Percentiles rank a stretch among this genome's conserved stretches.
Conservation (phyloP, 2,888 invertebrate species). For the Eilema depressum region DNA sequence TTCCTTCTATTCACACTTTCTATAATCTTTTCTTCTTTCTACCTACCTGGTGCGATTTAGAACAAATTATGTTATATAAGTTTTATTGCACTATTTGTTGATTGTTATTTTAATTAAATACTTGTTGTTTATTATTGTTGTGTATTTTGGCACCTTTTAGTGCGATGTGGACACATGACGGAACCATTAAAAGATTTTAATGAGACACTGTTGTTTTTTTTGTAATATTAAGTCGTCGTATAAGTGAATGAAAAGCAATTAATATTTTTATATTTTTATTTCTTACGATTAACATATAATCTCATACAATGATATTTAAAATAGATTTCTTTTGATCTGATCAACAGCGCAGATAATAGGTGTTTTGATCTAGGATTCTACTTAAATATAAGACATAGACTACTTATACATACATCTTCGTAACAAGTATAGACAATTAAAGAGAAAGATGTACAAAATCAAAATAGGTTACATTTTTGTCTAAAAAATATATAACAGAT, state of each 20-base stretch:
- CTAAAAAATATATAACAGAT: slow-evolving; percentile 22
- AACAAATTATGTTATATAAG: slow-evolving; percentile 49
- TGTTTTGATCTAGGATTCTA: slow-evolving; percentile 55
- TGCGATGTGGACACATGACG: background rate
- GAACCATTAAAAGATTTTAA: slow-evolving; percentile 3
- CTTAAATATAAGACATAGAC: slow-evolving; percentile 43
- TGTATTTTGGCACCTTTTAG: slow-evolving; percentile 6
- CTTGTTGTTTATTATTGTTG: slow-evolving; percentile 54
- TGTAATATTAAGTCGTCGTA: background rate
- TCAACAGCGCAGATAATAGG: slow-evolving; percentile 74
- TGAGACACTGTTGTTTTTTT: background rate
- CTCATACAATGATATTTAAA: slow-evolving; percentile 85
- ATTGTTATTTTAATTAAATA: slow-evolving; percentile 64
- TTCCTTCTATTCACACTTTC: background rate
- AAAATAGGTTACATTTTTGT: slow-evolving; percentile 19
- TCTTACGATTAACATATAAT: slow-evolving; percentile 82
- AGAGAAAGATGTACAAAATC: slow-evolving; percentile 36
- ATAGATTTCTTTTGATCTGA: slow-evolving; percentile 80
- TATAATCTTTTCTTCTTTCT: slow-evolving; percentile 3
- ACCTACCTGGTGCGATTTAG: slow-evolving; percentile 71
- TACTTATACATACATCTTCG: slow-evolving; percentile 37
- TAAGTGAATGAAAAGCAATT: slow-evolving; percentile 13
- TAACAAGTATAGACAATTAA: slow-evolving; percentile 47
- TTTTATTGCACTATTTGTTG: slow-evolving; percentile 60
- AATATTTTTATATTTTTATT: slow-evolving; percentile 68